These are phyloP conservation scores for Archegozetes longisetosus DNA, from an alignment of 1,140 invertebrate species.

Conservation along the genomic window DNA sequence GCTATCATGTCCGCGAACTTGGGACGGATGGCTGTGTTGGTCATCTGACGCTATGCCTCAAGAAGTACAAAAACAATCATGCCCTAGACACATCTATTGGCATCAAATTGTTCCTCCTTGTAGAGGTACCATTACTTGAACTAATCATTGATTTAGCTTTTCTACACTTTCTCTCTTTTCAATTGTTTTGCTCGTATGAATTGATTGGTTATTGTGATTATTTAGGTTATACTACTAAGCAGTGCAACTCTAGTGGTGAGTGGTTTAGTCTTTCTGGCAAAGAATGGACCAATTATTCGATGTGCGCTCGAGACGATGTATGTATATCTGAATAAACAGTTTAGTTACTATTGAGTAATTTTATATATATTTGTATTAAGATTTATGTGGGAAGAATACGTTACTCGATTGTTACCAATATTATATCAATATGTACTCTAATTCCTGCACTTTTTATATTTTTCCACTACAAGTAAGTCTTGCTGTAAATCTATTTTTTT, in stretches of 20 bases:
- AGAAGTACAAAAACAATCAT: constrained; percentile 20
- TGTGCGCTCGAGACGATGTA: constrained; percentile 25
- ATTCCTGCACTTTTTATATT: constrained; percentile 33
- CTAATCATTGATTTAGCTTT: constrained; percentile 2
- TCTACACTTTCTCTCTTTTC: constrained; percentile 1
- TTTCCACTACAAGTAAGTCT: constrained; percentile 26
- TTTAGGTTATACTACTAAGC: constrained; percentile 26
- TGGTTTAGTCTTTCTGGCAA: constrained; percentile 23
- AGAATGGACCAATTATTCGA: constrained; percentile 32
- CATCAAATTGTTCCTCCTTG: constrained; percentile 25
- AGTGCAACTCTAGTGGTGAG: constrained; percentile 24
- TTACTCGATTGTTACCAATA: constrained; percentile 25
- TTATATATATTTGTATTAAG: not conserved
- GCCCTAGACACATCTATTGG: constrained; percentile 30
- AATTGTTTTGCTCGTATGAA: constrained; percentile 5
- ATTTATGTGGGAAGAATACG: constrained; percentile 13
- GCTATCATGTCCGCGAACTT: constrained; percentile 26
- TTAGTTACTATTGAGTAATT: not conserved
- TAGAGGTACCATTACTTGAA: constrained; percentile 21
- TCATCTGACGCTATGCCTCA: constrained; percentile 20
- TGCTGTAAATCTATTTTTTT: no score
- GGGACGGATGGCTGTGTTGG: constrained; percentile 37
- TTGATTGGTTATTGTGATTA: constrained; percentile 1
- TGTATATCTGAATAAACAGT: constrained; percentile 12
- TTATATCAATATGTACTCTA: constrained; percentile 29